A percentile compares a stretch with the other conserved stretches of the same genome.
Evolutionary conservation across 2,888 invertebrate species (phyloP).

Genomic region (Amorpha juglandis): DNA sequence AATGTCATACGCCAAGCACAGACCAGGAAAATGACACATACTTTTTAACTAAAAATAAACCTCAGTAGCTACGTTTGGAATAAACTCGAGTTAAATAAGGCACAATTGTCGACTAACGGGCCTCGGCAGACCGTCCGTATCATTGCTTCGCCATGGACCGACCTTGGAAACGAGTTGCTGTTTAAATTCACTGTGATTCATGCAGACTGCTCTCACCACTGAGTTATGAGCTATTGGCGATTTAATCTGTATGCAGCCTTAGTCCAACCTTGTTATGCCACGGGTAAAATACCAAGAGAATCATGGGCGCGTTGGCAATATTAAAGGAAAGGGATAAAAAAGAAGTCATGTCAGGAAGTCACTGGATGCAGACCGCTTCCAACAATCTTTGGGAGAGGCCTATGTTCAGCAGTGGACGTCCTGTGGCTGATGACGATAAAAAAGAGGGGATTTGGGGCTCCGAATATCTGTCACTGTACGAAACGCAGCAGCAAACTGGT

Average conservation of each 20-base stretch:
- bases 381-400: too few relatives aligned
- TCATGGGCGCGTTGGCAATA: too few relatives aligned
- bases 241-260: conserved; percentile 22
- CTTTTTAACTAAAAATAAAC: neutral
- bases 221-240: conserved; percentile 33
- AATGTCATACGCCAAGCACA: too few relatives aligned
- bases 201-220: conserved; percentile 31
- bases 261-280: neutral
- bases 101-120: conserved; percentile 1
- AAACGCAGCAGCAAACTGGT: too few relatives aligned
- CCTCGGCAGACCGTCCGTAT: conserved; percentile 8
- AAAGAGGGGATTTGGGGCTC: too few relatives aligned
- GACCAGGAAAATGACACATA: neutral
- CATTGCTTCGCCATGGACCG: conserved; percentile 27
- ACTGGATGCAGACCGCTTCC: too few relatives aligned
- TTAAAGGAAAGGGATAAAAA: too few relatives aligned
- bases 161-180: conserved; percentile 53
- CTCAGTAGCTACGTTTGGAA: neutral
- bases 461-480: too few relatives aligned
- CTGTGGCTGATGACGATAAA: too few relatives aligned
- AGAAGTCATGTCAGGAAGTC: too few relatives aligned
- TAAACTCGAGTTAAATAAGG: conserved; percentile 3
- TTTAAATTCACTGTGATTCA: conserved; percentile 59
- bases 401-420: too few relatives aligned
- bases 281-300: too few relatives aligned